Evolutionary conservation across 2,888 invertebrate species (phyloP).

Genomic region (Phymatocera aterrima): DNA sequence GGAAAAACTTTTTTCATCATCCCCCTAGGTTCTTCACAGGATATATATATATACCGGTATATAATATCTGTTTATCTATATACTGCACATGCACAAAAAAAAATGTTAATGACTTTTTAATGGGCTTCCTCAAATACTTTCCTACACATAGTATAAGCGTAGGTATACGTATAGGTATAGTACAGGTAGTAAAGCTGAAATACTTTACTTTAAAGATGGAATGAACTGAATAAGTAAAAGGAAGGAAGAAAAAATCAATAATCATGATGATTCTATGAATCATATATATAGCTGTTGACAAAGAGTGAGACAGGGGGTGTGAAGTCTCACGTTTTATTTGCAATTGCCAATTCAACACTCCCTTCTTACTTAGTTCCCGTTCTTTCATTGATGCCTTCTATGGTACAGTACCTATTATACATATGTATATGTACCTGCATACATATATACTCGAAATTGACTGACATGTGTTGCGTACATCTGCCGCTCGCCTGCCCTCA

Average conservation of each 20-base stretch:
- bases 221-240: no score
- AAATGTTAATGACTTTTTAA: conserved; percentile 29
- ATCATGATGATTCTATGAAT: no score
- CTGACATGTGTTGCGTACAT: conserved; percentile 25
- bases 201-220: neutral
- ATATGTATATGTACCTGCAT: neutral
- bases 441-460: conserved; percentile 8
- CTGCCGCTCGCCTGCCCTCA: neutral
- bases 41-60: neutral
- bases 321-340: no score
- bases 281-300: no score
- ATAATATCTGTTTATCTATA: no score
- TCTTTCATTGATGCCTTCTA: neutral
- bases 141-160: no score
- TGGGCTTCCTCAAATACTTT: neutral
- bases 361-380: neutral
- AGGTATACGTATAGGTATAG: neutral
- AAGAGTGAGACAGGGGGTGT: no score
- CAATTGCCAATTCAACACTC: neutral
- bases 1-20: neutral
- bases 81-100: no score
- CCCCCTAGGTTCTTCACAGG: neutral
- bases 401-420: no score
- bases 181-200: neutral
- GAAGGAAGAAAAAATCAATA: no score